A percentile compares a stretch with the other conserved stretches of the same genome.
These are phyloP conservation scores for Lasius fuliginosus DNA, from an alignment of 2,888 invertebrate species.

Conservation along the genomic window DNA sequence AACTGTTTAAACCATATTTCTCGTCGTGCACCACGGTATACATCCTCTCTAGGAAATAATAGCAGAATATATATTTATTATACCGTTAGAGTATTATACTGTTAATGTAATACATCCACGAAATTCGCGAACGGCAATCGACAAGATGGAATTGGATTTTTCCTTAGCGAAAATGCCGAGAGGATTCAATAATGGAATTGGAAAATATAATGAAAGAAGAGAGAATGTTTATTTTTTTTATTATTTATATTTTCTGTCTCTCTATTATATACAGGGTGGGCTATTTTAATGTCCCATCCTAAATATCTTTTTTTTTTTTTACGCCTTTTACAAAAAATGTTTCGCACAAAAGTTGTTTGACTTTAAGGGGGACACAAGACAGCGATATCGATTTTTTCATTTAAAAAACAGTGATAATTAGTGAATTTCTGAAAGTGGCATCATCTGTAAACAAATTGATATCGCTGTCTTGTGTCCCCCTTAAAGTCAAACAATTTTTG, in stretches of 20 bases:
- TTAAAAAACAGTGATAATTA: no score
- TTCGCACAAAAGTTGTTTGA: no score
- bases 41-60: slow-evolving; percentile 12
- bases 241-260: background rate
- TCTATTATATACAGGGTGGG: background rate
- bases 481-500: no score
- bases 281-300: no score
- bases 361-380: no score
- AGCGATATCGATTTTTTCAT: no score
- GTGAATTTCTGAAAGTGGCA: no score
- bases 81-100: no score
- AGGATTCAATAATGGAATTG: background rate
- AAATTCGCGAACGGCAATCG: background rate
- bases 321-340: no score
- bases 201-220: background rate
- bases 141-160: background rate
- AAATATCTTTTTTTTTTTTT: no score
- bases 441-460: no score
- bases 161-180: background rate
- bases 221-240: background rate
- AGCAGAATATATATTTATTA: background rate
- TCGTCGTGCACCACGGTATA: background rate
- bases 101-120: background rate
- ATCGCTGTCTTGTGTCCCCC: no score
- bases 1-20: slow-evolving; percentile 29